phyloP scores from a whole-genome alignment of 2,888 invertebrate genomes.

The Nineta flava region DNA sequence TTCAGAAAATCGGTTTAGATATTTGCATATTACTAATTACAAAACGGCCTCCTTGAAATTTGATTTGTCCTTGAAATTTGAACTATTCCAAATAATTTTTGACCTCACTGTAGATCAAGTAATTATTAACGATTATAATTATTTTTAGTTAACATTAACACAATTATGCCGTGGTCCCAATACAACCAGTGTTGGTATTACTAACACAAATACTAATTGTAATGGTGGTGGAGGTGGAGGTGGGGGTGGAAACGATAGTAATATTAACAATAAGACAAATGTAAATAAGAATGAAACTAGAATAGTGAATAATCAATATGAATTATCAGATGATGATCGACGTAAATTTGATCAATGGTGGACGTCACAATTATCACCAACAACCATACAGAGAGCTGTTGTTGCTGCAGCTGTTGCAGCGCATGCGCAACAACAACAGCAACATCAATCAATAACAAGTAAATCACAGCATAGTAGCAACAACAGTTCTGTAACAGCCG shows the following conservation, averaged over 20 bases:
- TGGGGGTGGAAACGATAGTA: no score
- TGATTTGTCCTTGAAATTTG: background rate
- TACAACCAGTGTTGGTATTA: no score
- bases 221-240: no score
- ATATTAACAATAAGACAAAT: slow-evolving; percentile 15
- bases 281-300: slow-evolving; percentile 22
- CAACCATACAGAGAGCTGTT: slow-evolving; percentile 13
- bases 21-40: no score
- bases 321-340: slow-evolving; percentile 68
- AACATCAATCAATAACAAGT: slow-evolving; percentile 15
- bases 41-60: no score
- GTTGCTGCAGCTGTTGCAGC: no score
- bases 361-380: slow-evolving; percentile 54
- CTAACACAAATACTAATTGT: no score
- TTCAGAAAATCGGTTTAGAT: no score
- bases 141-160: slow-evolving; percentile 55
- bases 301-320: slow-evolving; percentile 18
- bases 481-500: slow-evolving; percentile 25
- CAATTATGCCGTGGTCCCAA: slow-evolving; percentile 61
- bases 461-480: slow-evolving; percentile 24
- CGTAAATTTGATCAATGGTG: slow-evolving; percentile 89
- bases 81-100: no score
- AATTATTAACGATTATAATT: no score
- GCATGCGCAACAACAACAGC: no score
- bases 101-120: no score